Evolutionary conservation across 2,888 invertebrate species (phyloP).

Genomic region (Urechis unicinctus): DNA sequence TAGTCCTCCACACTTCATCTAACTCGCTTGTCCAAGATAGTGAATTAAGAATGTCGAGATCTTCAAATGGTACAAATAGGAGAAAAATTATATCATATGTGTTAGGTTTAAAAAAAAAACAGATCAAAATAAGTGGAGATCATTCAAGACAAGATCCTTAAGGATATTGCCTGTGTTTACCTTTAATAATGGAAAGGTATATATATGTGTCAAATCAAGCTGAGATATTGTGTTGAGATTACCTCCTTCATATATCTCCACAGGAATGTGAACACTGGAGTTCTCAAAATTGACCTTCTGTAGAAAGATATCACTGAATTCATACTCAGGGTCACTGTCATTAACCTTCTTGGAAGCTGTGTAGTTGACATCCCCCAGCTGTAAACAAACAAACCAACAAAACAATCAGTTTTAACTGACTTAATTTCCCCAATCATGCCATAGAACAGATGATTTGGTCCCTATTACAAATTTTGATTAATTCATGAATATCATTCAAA

Average conservation of each 20-base stretch:
- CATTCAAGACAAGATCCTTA: no score
- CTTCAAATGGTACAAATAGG: constrained; percentile 39
- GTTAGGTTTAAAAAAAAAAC: no score
- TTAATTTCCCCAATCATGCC: background rate
- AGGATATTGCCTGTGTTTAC: no score
- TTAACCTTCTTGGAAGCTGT: background rate
- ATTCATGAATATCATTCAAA: no score
- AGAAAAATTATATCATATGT: no score
- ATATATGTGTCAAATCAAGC: background rate
- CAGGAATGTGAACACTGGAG: constrained; percentile 53
- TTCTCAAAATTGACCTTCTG: constrained; percentile 21
- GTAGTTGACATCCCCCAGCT: background rate
- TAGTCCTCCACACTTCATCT: constrained; percentile 49
- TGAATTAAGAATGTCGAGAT: constrained; percentile 52
- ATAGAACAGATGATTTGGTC: no score
- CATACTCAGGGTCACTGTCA: background rate
- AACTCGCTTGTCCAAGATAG: constrained; percentile 50
- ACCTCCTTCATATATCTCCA: constrained; percentile 54
- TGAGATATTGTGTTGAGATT: background rate
- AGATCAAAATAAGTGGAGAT: no score
- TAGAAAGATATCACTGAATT: constrained; percentile 6
- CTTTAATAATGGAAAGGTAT: no score
- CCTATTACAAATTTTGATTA: no score
- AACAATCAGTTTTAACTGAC: no score
- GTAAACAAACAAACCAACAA: no score